Conservation (phyloP, 2,888 invertebrate species). For the Antheraea yamamai region DNA sequence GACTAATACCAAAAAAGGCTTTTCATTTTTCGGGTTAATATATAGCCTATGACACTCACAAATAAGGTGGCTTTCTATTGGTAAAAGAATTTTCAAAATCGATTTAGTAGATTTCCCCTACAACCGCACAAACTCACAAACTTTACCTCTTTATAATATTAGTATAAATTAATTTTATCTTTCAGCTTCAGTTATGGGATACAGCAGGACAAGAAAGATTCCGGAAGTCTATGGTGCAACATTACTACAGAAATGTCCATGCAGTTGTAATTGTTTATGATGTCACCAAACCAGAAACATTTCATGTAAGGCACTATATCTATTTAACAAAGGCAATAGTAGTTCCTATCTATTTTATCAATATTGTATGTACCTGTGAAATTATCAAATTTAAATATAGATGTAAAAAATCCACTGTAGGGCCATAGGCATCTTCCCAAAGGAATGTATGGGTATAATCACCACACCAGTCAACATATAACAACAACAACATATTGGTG, state of each 20-base stretch:
- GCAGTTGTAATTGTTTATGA: slow-evolving; percentile 94
- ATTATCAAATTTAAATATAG: not conserved
- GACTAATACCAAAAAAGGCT: too few relatives aligned
- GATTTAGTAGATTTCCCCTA: too few relatives aligned
- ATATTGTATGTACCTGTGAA: not conserved
- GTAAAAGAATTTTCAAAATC: too few relatives aligned
- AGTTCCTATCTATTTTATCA: not conserved
- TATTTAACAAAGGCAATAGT: not conserved
- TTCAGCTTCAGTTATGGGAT: slow-evolving; percentile 88
- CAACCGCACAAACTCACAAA: too few relatives aligned
- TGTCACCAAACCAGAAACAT: slow-evolving; percentile 86
- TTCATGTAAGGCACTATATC: slow-evolving; percentile 72
- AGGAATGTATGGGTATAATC: too few relatives aligned
- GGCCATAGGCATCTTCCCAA: too few relatives aligned
- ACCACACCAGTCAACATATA: too few relatives aligned
- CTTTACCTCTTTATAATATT: too few relatives aligned
- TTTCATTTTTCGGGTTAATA: too few relatives aligned
- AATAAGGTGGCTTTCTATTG: too few relatives aligned
- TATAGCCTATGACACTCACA: too few relatives aligned
- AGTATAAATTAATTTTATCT: slow-evolving; percentile 24
- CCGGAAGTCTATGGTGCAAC: slow-evolving; percentile 90
- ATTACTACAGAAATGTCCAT: slow-evolving; percentile 91
- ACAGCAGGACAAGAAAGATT: slow-evolving; percentile 92
- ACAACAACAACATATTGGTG: too few relatives aligned
- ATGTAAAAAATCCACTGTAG: not conserved